Base-by-base conservation (phyloP, 2,888 invertebrate species). In the Perithous albicinctus region DNA sequence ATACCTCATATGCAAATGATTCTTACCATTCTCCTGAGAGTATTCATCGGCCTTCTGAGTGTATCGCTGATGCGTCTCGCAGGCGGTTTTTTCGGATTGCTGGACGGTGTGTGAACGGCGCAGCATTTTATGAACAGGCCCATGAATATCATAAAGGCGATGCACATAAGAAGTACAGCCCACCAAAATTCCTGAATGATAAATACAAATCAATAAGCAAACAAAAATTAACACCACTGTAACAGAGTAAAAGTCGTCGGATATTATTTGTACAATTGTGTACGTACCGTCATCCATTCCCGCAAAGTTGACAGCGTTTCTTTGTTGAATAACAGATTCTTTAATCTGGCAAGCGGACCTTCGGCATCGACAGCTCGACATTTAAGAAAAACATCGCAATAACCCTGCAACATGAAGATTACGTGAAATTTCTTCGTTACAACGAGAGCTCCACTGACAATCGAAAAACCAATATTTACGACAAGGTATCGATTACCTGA, bases 321-420 rank as follows among this genome's bases (percentile, higher is more conserved):
- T 86, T 96, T 96, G 93, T 98, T 98, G 87, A 99, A 96, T 23
- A 99, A 95, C 64, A 99, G 95, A 93, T 99, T 99, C 95, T 99
- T 99, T 78, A 99, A 95, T 70, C 99, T 95, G 23, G 98, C 98
- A 84, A 99, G 94, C 1, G 99, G 99, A 5, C 99, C 99, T 90
- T 99, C 99, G 0, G 99, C 99, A 94, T 99, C 99, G 23, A 99
- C 99, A 0, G 98, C 98, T 86, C 99, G 96, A 93, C 99, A 99
- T 93, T 99, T 99, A 72, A 98, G 96, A 94, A 99, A 99, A 85
- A 99, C 99, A 94, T 99, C 99, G 94, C 99, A 99, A 93, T 99
- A 99, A 70, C 99, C 99, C 96, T 97, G 93, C 41, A 69, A 63
- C 29, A 64, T 38, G 43, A 56, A 20, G 26, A 35, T 26, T 23